A percentile compares a stretch with the other conserved stretches of the same genome.
Conservation (phyloP, 2,113 vertebrate genomes). For the Oncorhynchus tshawytscha region DNA sequence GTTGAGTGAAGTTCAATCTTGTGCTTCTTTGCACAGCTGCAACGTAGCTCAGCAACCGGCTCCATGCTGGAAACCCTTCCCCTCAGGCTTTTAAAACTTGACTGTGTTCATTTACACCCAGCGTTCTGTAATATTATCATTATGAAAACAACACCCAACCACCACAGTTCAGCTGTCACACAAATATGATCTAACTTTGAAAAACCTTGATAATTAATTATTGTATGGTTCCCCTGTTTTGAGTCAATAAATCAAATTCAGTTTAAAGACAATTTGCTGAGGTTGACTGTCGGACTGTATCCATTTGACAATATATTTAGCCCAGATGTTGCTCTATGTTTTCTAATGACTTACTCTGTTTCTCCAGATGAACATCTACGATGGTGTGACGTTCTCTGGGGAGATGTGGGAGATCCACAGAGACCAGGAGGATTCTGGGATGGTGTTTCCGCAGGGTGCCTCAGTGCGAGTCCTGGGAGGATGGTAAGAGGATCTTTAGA, state of each 20-base stretch:
- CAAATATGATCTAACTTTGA: background rate
- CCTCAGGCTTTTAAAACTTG: background rate
- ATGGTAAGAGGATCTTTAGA: slow-evolving; percentile 38
- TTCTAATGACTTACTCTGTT: background rate
- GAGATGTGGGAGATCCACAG: slow-evolving; percentile 22
- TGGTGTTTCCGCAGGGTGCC: slow-evolving; percentile 23
- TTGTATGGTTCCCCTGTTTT: background rate
- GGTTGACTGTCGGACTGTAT: background rate
- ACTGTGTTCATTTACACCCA: background rate
- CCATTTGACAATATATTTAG: background rate
- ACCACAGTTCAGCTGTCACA: background rate
- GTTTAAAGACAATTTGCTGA: background rate
- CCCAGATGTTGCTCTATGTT: background rate
- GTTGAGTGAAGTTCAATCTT: too few species aligned
- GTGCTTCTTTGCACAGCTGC: background rate
- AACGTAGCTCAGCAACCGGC: background rate
- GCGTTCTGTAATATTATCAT: background rate
- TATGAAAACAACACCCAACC: background rate
- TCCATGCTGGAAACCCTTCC: background rate
- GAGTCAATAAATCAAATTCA: background rate
- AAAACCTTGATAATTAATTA: background rate
- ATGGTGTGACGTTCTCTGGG: slow-evolving; percentile 26
- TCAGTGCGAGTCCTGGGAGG: slow-evolving; percentile 43
- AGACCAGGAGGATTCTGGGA: slow-evolving; percentile 33
- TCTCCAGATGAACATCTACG: slow-evolving; percentile 46